A percentile compares a stretch with the other conserved stretches of the same genome.
Conservation (phyloP, 2,888 invertebrate species). For the Bombylius major region DNA sequence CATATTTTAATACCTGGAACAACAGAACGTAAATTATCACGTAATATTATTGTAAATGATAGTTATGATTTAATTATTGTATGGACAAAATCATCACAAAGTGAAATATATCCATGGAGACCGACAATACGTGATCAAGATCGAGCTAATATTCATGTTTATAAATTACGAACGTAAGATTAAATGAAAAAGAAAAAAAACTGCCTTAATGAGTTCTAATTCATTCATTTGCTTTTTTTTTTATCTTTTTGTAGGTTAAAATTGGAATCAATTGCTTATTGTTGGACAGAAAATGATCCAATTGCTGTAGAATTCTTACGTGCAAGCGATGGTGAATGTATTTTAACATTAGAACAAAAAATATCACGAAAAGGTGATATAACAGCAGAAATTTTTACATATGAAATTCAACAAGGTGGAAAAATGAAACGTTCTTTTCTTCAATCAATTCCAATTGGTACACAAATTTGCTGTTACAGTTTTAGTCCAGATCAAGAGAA, state of each 20-base stretch:
- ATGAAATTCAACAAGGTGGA: slow-evolving; percentile 39
- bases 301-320: slow-evolving; percentile 67
- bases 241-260: slow-evolving; percentile 47
- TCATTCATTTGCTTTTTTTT: neutral
- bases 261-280: slow-evolving; percentile 63
- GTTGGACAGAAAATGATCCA: slow-evolving; percentile 80
- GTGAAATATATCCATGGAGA: slow-evolving; percentile 89
- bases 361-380: slow-evolving; percentile 57
- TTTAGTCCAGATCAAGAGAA: slow-evolving; percentile 62
- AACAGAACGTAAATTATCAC: slow-evolving; percentile 28
- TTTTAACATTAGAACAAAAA: slow-evolving; percentile 73
- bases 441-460: slow-evolving; percentile 56
- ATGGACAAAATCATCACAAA: slow-evolving; percentile 74
- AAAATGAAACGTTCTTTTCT: slow-evolving; percentile 53
- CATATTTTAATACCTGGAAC: slow-evolving; percentile 37
- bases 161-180: slow-evolving; percentile 54
- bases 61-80: slow-evolving; percentile 47
- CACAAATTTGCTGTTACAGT: slow-evolving; percentile 51
- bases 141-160: slow-evolving; percentile 77
- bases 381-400: slow-evolving; percentile 55
- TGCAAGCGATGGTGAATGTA: slow-evolving; percentile 48
- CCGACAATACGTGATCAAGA: slow-evolving; percentile 74
- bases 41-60: slow-evolving; percentile 32
- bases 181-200: too few relatives aligned
- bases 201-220: neutral